Evolutionary conservation across 2,888 invertebrate species (phyloP), one percentile per base, ranked within the genome.

Genomic region (Drosophila antonietae): DNA sequence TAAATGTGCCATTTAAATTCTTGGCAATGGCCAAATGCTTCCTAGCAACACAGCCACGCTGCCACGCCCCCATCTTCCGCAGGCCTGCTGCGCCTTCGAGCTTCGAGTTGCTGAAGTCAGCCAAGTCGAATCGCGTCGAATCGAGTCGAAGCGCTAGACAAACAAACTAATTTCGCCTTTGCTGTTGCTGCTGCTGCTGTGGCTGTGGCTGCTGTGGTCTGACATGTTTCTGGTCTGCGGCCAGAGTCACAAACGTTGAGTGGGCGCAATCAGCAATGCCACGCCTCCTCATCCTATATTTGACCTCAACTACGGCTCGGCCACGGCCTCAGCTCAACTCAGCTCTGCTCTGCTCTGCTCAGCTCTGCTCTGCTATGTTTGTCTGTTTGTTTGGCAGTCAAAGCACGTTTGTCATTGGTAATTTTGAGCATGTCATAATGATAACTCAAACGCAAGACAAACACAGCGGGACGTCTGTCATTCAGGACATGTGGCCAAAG

Each of bases 381-480:
- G 58, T 63, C 15, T 49, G 62, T 49, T 61, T 64, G 61, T 75
- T 82, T 79, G 79, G 56, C 64, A 88, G 77, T 77, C 88, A 53
- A 57, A 68, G 76, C 88, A 88, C 88, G 88, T 88, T 82, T 82
- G 88, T 89, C 88, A 88, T 88, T 88, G 88, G 88, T 83, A 89
- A 88, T 88, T 89, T 88, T 71, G 83, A 88, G 83, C 89, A 89
- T 89, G 90, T 84, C 86, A 87, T 87, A 87, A 87, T 87, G 88
- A 87, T 87, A 89, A 83, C 83, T 80, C 87, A 87, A 81, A 80
- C 73, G 77, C 63, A 76, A 61, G 33, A 67, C 83, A 73, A 59
- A 69, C 72, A 66, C 28, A 47, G 58, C 23, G 18, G 33, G 56
- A 20, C n/a, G 68, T 39, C 63, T 56, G 55, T 60, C 35, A 43